These are phyloP conservation scores for Cantharis rufa DNA, from an alignment of 2,888 invertebrate species.

Conservation along the genomic window DNA sequence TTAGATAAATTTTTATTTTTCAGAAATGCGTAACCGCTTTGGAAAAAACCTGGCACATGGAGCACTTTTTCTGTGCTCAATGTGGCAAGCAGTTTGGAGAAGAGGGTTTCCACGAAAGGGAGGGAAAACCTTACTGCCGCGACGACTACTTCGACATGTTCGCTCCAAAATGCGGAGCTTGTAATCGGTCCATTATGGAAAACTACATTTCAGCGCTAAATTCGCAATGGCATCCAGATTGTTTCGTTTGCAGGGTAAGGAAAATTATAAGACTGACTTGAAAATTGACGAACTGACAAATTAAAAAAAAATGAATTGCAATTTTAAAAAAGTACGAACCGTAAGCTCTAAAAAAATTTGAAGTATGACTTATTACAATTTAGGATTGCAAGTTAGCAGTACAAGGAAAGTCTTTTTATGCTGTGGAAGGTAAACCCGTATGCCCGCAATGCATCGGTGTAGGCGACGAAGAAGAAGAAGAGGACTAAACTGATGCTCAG, in stretches of 20 bases:
- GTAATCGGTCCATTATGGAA: constrained; percentile 94
- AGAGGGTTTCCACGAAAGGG: constrained; percentile 96
- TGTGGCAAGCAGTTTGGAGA: constrained; percentile 97
- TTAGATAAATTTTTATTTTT: constrained; percentile 48
- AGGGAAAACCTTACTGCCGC: constrained; percentile 94
- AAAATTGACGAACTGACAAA: neutral
- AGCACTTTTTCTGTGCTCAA: constrained; percentile 98
- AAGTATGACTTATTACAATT: constrained; percentile 5
- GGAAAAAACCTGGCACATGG: constrained; percentile 98
- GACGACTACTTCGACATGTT: constrained; percentile 97
- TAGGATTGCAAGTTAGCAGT: constrained; percentile 95
- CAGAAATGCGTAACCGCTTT: constrained; percentile 99
- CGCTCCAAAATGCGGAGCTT: constrained; percentile 97
- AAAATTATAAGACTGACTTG: constrained; percentile 1
- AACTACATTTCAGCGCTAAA: constrained; percentile 97
- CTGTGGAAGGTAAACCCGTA: constrained; percentile 95
- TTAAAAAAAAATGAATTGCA: neutral
- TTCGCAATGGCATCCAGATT: constrained; percentile 98
- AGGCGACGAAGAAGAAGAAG: constrained; percentile 77
- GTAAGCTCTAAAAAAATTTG: neutral
- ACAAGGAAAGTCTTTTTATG: constrained; percentile 95
- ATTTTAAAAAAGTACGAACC: neutral
- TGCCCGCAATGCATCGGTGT: constrained; percentile 92
- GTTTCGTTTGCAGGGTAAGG: constrained; percentile 97
- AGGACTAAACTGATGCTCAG: constrained; percentile 42